A percentile compares a stretch with the other conserved stretches of the same genome.
phyloP scores from a whole-genome alignment of 2,113 vertebrate species.

The Bubo blakistoni region DNA sequence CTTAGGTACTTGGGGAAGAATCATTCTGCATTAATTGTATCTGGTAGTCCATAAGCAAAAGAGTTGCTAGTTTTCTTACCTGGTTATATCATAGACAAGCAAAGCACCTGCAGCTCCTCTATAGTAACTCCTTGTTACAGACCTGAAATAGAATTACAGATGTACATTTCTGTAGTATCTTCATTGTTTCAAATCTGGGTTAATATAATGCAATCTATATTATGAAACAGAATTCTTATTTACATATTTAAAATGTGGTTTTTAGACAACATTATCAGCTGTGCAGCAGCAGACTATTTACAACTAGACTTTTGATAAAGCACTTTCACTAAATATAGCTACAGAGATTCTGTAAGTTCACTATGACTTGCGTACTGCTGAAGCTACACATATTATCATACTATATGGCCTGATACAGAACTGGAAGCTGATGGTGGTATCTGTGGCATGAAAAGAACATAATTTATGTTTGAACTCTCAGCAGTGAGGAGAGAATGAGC shows the following conservation, averaged over 20 bases:
- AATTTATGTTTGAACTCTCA: neutral
- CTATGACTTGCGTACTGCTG: neutral
- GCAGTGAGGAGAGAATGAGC: neutral
- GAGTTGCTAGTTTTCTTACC: slow-evolving; percentile 72
- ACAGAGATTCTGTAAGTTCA: neutral
- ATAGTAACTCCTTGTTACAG: slow-evolving; percentile 97
- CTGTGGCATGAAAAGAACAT: neutral
- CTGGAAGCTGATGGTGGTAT: neutral
- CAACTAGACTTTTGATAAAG: neutral
- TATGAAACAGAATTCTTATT: neutral
- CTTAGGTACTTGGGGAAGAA: neutral
- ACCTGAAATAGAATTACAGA: slow-evolving; percentile 76
- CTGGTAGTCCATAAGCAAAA: neutral
- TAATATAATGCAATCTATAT: neutral
- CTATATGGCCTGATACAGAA: neutral
- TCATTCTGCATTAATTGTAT: neutral
- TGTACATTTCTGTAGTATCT: neutral
- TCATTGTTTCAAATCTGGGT: neutral
- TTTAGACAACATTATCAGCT: neutral
- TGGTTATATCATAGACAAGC: slow-evolving; percentile 97
- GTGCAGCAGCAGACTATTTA: neutral
- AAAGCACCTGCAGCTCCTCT: slow-evolving; percentile 95
- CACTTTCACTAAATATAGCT: neutral
- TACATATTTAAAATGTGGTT: neutral
- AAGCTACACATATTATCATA: neutral